Evolutionary conservation across 2,113 vertebrate genomes (phyloP).

Genomic region (Plecturocebus donacophilus): DNA sequence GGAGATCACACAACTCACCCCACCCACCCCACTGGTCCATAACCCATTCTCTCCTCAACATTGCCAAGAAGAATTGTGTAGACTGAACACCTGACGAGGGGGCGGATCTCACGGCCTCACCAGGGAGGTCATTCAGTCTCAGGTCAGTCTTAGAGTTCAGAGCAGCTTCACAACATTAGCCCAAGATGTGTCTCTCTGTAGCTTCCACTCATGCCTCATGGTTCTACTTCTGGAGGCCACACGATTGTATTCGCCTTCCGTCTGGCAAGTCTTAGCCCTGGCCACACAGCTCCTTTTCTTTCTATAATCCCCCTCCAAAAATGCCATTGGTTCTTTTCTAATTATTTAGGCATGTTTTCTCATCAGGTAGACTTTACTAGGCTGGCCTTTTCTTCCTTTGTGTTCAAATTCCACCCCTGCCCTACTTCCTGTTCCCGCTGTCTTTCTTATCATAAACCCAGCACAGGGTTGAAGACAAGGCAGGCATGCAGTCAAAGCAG

Average conservation of each 20-base stretch:
- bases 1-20: background rate
- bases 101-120: rapidly evolving
- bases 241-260: background rate
- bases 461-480: background rate
- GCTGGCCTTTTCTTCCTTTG: background rate
- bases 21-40: background rate
- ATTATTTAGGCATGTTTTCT: background rate
- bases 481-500: background rate
- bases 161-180: background rate
- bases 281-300: background rate
- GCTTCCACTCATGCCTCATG: rapidly evolving
- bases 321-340: background rate
- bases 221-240: background rate
- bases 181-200: background rate
- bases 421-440: rapidly evolving
- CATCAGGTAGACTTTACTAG: background rate
- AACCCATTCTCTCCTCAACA: background rate
- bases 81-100: background rate
- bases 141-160: background rate
- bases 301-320: background rate
- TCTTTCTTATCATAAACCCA: background rate
- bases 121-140: rapidly evolving
- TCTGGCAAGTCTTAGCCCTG: background rate
- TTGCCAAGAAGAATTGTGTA: background rate
- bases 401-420: background rate